A percentile compares a stretch with the other conserved stretches of the same genome.
phyloP scores from a whole-genome alignment of 2,888 invertebrate genomes.

The Drosophila phalerata region DNA sequence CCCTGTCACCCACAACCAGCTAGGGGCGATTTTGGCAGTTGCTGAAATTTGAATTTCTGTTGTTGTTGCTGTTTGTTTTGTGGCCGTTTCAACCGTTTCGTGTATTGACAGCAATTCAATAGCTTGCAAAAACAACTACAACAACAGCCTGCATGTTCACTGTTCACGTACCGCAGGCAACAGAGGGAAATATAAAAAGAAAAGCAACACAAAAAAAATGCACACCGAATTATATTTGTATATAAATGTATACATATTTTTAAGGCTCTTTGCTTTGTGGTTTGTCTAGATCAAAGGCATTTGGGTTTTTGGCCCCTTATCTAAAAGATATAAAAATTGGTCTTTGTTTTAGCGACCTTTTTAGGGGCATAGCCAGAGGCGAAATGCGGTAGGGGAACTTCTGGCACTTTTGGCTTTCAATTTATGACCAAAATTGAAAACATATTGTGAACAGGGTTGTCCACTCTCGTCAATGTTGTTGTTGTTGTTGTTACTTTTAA shows the following conservation, averaged over 20 bases:
- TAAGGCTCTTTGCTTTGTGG: conserved; percentile 49
- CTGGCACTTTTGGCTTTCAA: conserved; percentile 51
- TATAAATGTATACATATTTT: background rate
- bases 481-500: conserved; percentile 63
- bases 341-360: conserved; percentile 49
- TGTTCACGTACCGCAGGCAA: conserved; percentile 21
- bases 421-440: conserved; percentile 69
- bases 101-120: conserved; percentile 63
- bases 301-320: conserved; percentile 34
- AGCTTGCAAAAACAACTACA: conserved; percentile 19
- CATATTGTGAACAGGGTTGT: conserved; percentile 52
- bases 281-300: conserved; percentile 69
- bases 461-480: conserved; percentile 1
- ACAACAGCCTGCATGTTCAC: conserved; percentile 19
- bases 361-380: conserved; percentile 13
- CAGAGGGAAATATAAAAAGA: conserved; percentile 17
- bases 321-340: conserved; percentile 59
- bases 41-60: conserved; percentile 62
- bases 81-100: conserved; percentile 26
- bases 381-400: conserved; percentile 7
- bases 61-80: conserved; percentile 15
- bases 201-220: conserved; percentile 16
- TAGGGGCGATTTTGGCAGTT: conserved; percentile 17
- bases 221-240: conserved; percentile 21
- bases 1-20: conserved; percentile 1